phyloP scores from a whole-genome alignment of 2,797 vertebrate genomes.

The Macropus fuliginosus region DNA sequence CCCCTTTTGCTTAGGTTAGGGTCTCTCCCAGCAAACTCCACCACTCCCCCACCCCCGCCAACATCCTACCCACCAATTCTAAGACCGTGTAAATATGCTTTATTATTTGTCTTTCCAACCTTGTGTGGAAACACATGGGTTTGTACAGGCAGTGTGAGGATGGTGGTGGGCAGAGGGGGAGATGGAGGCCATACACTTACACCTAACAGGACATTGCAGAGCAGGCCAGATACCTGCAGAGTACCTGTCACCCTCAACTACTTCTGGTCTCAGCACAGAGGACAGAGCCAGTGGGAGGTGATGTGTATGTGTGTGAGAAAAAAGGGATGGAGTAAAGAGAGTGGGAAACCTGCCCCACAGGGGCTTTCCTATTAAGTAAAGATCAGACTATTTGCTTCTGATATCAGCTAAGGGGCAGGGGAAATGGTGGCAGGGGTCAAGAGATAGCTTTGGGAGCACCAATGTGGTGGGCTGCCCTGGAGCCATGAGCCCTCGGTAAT shows the following conservation, averaged over 20 bases:
- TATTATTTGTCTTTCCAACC: constrained; percentile 77
- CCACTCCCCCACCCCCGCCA: not conserved
- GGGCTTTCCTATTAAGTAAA: not conserved
- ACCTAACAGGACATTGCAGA: constrained; percentile 13
- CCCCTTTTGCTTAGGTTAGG: not conserved
- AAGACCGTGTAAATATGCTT: constrained; percentile 77
- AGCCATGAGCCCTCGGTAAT: not conserved
- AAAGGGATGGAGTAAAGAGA: not conserved
- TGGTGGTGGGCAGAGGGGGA: constrained; percentile 71
- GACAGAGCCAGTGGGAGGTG: not conserved
- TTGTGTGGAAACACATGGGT: constrained; percentile 71
- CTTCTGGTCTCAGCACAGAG: not conserved
- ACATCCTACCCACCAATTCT: not conserved
- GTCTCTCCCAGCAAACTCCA: not conserved
- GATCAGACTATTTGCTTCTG: constrained; percentile 7
- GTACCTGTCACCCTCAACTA: constrained; percentile 42
- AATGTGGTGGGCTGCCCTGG: constrained; percentile 15
- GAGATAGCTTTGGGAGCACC: constrained; percentile 61
- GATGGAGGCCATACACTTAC: not conserved
- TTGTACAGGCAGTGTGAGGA: constrained; percentile 81
- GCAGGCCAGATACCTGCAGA: constrained; percentile 11
- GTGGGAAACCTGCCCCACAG: not conserved
- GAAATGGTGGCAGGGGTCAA: not conserved
- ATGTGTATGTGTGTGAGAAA: not conserved
- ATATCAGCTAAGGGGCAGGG: not conserved